Conservation (phyloP, 2,113 vertebrate genomes). For the Orthonyx spaldingii region DNA sequence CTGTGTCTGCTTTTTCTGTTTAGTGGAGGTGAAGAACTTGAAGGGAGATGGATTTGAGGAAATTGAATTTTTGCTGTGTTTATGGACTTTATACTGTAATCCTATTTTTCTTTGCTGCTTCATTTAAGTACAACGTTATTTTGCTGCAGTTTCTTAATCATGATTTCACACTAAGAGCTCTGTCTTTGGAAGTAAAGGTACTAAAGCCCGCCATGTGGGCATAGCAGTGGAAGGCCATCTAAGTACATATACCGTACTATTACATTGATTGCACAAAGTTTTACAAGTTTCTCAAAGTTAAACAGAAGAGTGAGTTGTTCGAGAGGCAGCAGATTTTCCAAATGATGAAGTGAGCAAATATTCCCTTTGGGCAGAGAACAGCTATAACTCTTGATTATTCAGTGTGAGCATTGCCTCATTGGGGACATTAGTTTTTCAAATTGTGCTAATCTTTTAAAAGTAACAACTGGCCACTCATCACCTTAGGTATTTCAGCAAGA, state of each 20-base stretch:
- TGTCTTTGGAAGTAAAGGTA: not conserved
- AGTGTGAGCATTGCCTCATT: constrained; percentile 61
- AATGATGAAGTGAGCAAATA: constrained; percentile 69
- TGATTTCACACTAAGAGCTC: not conserved
- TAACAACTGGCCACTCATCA: constrained; percentile 73
- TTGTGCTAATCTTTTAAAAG: constrained; percentile 72
- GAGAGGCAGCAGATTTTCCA: constrained; percentile 66
- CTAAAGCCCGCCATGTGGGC: not conserved
- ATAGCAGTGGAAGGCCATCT: not conserved
- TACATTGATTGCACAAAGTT: constrained; percentile 18
- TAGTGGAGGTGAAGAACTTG: not conserved
- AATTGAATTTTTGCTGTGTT: not conserved
- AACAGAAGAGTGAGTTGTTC: constrained; percentile 59
- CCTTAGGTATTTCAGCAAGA: constrained; percentile 67
- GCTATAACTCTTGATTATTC: constrained; percentile 71
- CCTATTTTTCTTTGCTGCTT: not conserved
- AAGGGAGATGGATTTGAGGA: not conserved
- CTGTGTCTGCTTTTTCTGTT: not conserved
- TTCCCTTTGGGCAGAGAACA: constrained; percentile 58
- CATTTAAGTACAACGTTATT: not conserved
- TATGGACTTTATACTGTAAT: not conserved
- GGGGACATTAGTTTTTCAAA: constrained; percentile 71
- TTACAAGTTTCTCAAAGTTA: constrained; percentile 65
- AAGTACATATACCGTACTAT: not conserved
- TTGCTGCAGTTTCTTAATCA: not conserved